Percentiles rank a stretch among this genome's conserved stretches.
These are phyloP conservation scores for Tryphoninae sp. DNA, from an alignment of 2,888 invertebrate species.

Conservation along the genomic window DNA sequence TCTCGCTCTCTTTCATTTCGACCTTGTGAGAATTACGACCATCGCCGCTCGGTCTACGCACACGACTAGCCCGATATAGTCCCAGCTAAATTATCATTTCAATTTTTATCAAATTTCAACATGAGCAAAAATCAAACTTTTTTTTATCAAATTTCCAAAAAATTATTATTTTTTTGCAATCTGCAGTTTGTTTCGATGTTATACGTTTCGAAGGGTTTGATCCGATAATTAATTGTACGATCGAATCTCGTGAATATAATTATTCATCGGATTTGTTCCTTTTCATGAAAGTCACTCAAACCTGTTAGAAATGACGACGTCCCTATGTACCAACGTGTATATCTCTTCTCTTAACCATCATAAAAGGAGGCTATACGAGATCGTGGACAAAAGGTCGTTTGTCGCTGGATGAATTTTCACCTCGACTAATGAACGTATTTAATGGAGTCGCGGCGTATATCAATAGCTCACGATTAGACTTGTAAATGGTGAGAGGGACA, in stretches of 20 bases:
- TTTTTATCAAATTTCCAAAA: background rate
- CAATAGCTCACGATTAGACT: constrained; percentile 45
- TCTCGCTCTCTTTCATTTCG: constrained; percentile 21
- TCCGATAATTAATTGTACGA: too few species aligned
- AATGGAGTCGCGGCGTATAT: constrained; percentile 45
- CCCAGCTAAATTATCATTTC: background rate
- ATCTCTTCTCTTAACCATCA: constrained; percentile 28
- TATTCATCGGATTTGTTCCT: background rate
- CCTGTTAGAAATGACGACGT: constrained; percentile 41
- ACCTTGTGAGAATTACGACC: constrained; percentile 37
- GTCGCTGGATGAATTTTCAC: constrained; percentile 48
- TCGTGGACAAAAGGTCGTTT: constrained; percentile 52
- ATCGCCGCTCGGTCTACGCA: background rate
- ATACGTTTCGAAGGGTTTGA: too few species aligned
- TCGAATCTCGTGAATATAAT: background rate
- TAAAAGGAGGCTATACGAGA: constrained; percentile 7
- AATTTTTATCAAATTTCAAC: background rate
- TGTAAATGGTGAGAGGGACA: constrained; percentile 40
- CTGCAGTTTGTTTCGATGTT: background rate
- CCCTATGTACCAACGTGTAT: background rate
- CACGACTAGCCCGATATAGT: background rate
- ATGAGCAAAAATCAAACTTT: background rate
- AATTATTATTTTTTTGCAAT: background rate
- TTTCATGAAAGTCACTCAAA: constrained; percentile 9
- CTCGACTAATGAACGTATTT: constrained; percentile 57